Evolutionary conservation across 2,113 vertebrate genomes (phyloP), one percentile per base, ranked within the genome.

Genomic region (Poecile atricapillus): DNA sequence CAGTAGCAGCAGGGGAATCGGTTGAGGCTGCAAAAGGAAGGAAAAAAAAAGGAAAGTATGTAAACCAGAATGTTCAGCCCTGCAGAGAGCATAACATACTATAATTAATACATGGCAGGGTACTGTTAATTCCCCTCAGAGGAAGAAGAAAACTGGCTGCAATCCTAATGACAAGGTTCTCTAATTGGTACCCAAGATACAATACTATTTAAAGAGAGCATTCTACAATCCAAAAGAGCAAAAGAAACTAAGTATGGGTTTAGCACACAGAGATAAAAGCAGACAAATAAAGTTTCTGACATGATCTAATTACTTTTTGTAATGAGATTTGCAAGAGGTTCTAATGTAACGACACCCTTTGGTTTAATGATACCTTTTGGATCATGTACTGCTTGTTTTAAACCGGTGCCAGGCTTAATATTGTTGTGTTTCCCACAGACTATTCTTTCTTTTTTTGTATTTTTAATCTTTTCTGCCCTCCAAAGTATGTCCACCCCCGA

Each of bases 21-120:
- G 98, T 81, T 44, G 98, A 98, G 83, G 98, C 98, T 97, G 98
- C 95, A 88, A 67, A 97, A 96, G 27, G 94, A 96, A 97, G 55
- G 70, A 64, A 83, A 91, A 67, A 62, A 9, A 63, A 94, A 14
- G 56, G 2, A 62, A 93, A 63, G 67, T 71, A 84, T 64, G 73
- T 91, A 95, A 94, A 87, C 47, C 65, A 87, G 75, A 90, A 91
- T 11, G 44, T 70, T 87, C 91, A 74, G 75, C 21, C 39, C 65
- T 67, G 75, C 62, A 78, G 49, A 82, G 50, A 59, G 20, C 13
- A 7, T 28, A 80, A 62, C 49, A 25, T 55, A 58, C 89, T 94
- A 10, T 76, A 91, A 95, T 89, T 93, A 80, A 80, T 92, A 73
- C 89, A 79, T 56, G 73, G 71, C 53, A 80, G 35, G 39, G 56